Evolutionary conservation across 2,113 vertebrate genomes (phyloP), one percentile per base, ranked within the genome.

Genomic region (Dasyornis broadbenti): DNA sequence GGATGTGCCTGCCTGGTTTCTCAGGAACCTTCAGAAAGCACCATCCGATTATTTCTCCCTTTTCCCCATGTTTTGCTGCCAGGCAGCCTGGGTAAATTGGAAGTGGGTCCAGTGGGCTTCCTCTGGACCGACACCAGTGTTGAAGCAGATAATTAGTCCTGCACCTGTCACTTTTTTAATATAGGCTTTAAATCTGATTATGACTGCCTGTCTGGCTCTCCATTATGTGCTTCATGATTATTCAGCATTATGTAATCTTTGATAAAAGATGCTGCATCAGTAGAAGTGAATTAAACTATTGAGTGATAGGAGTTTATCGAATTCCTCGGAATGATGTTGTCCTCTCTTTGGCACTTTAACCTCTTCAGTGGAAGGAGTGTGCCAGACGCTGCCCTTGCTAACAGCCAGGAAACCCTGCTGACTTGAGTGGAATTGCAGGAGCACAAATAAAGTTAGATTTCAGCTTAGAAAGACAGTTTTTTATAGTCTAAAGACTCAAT

Each of bases 181-280:
- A 17, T 1, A 83, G 89, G 69, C 90, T 95, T 87, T 96, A 97
- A 96, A 98, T 97, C 94, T 96, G 89, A 95, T 97, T 96, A 90
- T 82, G 96, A 72, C 82, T 96, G 94, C 94, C 71, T 94, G 80
- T 86, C 95, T 94, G 77, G 92, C 92, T 94, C 91, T 82, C 90
- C 89, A 89, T 73, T 96, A 82, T 81, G 57, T 33, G 30, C 86
- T 91, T 91, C 87, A 42, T 95, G 93, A 97, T 94, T 91, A 95
- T 59, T 49, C 94, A 97, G 96, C 92, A 95, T 96, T 97, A 97
- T 96, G 75, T 92, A 94, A 97, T 96, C 95, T 96, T 94, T 90
- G 91, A 94, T 96, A 89, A 88, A 97, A 97, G 87, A 96, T 92
- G 97, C 85, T 94, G 95, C 89, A 71, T 90, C 80, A 90, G 77